These are phyloP conservation scores for Geotrupes spiniger DNA, from an alignment of 2,888 invertebrate genomes.

Conservation along the genomic window DNA sequence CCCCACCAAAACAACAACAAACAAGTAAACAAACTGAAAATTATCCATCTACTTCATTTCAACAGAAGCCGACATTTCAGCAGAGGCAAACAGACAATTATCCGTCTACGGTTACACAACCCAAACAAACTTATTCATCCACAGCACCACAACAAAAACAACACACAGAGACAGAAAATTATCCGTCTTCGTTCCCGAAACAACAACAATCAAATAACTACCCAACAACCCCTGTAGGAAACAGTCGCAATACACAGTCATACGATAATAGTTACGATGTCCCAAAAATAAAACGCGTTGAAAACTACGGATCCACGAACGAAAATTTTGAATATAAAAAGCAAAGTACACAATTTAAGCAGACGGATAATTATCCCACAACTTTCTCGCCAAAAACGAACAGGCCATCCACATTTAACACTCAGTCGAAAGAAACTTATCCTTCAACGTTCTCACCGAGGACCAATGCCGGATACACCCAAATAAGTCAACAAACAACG, in stretches of 20 bases:
- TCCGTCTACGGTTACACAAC: conserved; percentile 29
- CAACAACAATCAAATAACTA: conserved; percentile 25
- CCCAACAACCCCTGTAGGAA: conserved; percentile 28
- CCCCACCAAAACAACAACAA: conserved; percentile 23
- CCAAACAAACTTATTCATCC: conserved; percentile 22
- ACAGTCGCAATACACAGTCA: conserved; percentile 11
- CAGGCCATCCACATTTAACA: conserved; percentile 19
- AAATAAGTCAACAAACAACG: conserved; percentile 30
- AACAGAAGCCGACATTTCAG: conserved; percentile 15
- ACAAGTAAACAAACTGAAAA: conserved; percentile 23
- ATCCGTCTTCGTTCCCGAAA: conserved; percentile 22
- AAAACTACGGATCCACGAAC: conserved; percentile 31
- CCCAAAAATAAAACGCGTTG: conserved; percentile 30
- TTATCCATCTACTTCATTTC: conserved; percentile 24
- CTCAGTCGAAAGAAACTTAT: conserved; percentile 16
- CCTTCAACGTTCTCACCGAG: conserved; percentile 45
- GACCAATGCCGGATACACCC: conserved; percentile 41
- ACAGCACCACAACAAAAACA: conserved; percentile 28
- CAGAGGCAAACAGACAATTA: conserved; percentile 39
- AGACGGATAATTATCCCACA: conserved; percentile 40
- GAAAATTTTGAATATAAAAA: conserved; percentile 25
- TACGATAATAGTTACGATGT: conserved; percentile 24
- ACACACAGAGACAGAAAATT: conserved; percentile 26
- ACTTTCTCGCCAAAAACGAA: conserved; percentile 41
- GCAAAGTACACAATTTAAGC: conserved; percentile 27